phyloP scores from a whole-genome alignment of 2,888 invertebrate genomes.

The Actias luna region DNA sequence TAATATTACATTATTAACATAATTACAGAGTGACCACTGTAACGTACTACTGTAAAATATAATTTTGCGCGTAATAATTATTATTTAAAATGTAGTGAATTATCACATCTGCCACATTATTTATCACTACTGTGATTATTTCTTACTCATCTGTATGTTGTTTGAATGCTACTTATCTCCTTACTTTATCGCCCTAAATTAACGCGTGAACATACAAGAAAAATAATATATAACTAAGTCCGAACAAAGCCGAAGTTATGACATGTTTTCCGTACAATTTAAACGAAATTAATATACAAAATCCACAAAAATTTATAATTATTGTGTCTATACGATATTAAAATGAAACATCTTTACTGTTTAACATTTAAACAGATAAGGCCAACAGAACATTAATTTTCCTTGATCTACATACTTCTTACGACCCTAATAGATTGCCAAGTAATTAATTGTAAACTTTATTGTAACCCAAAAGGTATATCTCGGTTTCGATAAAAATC shows the following conservation, averaged over 20 bases:
- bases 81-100: neutral
- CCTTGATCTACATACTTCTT: constrained; percentile 18
- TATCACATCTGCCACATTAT: neutral
- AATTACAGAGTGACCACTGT: neutral
- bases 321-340: neutral
- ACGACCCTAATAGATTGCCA: constrained; percentile 19
- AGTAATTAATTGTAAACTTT: constrained; percentile 17
- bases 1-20: constrained; percentile 6
- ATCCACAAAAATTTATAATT: neutral
- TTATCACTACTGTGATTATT: neutral
- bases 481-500: neutral
- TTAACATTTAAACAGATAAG: constrained; percentile 3
- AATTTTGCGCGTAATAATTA: neutral
- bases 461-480: neutral
- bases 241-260: neutral
- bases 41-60: neutral
- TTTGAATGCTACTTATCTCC: neutral
- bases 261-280: neutral
- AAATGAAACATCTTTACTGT: neutral
- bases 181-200: neutral
- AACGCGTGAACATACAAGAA: neutral
- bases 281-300: neutral
- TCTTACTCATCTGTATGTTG: neutral
- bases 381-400: neutral
- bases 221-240: neutral